Evolutionary conservation across 2,113 vertebrate species (phyloP).

Genomic region (Daubentonia madagascariensis): DNA sequence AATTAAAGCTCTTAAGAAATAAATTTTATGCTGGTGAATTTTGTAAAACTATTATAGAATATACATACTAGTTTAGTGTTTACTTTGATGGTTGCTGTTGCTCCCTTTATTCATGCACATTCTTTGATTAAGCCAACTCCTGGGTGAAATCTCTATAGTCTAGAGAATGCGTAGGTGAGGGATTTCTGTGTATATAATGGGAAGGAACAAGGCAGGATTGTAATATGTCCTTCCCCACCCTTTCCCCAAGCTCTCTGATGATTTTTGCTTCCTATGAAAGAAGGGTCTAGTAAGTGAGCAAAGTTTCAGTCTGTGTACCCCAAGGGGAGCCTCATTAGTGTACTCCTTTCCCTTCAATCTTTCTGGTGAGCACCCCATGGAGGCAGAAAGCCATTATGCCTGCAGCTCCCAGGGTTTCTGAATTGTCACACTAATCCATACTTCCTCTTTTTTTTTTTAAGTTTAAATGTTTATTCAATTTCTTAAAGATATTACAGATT

Average conservation of each 20-base stretch:
- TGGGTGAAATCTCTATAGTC: neutral
- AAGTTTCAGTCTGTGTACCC: neutral
- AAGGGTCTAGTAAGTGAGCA: neutral
- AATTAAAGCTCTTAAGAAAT: neutral
- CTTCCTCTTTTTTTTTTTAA: too few species aligned
- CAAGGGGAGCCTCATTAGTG: fast-evolving
- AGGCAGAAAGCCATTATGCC: neutral
- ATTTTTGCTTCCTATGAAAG: neutral
- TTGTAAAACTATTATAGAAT: neutral
- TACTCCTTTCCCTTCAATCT: neutral
- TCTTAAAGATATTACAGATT: neutral
- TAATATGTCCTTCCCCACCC: neutral
- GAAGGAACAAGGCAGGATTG: neutral
- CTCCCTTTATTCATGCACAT: neutral
- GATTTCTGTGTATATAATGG: neutral
- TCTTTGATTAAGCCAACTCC: neutral
- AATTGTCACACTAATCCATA: neutral
- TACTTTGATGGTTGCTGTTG: neutral
- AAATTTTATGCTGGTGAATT: neutral
- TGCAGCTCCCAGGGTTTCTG: neutral
- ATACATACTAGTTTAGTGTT: neutral
- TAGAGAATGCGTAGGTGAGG: neutral
- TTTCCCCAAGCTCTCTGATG: neutral
- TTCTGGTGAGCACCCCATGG: neutral
- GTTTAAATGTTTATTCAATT: neutral